These are phyloP conservation scores for Sciurus vulgaris DNA, from an alignment of 2,797 vertebrate genomes.

Conservation along the genomic window DNA sequence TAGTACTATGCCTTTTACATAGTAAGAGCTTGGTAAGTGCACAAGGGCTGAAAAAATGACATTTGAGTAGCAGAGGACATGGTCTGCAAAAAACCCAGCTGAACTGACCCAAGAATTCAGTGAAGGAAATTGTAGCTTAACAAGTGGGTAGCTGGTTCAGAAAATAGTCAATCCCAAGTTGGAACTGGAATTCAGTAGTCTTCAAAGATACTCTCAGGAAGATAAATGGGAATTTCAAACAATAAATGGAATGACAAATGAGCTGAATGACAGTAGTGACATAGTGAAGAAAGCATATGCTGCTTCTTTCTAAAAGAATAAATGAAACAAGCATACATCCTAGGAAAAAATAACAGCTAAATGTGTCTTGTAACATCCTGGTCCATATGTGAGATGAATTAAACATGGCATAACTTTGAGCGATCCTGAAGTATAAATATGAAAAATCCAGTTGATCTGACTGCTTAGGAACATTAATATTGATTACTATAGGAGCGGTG, in stretches of 20 bases:
- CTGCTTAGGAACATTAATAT: background rate
- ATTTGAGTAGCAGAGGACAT: background rate
- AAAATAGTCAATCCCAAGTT: slow-evolving; percentile 15
- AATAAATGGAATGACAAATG: slow-evolving; percentile 51
- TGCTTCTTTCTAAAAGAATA: slow-evolving; percentile 39
- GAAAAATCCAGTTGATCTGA: background rate
- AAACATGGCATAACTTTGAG: background rate
- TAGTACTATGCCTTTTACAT: background rate
- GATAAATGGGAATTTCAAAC: slow-evolving; percentile 6
- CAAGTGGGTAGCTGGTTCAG: background rate
- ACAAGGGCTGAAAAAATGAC: background rate
- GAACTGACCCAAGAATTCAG: slow-evolving; percentile 27
- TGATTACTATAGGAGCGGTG: background rate
- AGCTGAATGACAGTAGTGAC: background rate
- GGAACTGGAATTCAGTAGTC: background rate
- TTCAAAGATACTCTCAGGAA: slow-evolving; percentile 21
- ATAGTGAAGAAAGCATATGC: background rate
- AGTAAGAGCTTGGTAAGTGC: background rate
- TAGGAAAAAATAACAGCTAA: slow-evolving; percentile 9
- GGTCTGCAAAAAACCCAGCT: background rate
- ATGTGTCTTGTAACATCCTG: background rate
- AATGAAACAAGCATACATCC: slow-evolving; percentile 21
- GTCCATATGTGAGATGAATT: background rate
- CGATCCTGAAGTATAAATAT: background rate
- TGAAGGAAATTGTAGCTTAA: background rate